Conservation (phyloP, 2,797 vertebrate genomes). For the Amblyopsis hoosieri region DNA sequence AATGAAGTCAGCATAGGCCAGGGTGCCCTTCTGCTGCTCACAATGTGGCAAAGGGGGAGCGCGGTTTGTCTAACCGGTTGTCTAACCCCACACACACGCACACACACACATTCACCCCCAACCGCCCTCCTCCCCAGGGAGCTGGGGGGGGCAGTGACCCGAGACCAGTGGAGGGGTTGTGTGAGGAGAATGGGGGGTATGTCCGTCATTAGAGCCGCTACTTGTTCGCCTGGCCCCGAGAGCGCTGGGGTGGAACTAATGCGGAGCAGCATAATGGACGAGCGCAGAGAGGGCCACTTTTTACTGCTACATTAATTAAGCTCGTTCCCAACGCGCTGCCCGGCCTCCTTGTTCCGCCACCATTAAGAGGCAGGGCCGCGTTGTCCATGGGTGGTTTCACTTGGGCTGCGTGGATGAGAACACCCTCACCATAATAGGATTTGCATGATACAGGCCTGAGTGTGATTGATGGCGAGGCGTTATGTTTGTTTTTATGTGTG, state of each 20-base stretch:
- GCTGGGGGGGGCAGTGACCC: constrained; percentile 76
- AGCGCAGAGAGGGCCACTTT: constrained; percentile 79
- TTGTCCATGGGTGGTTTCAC: constrained; percentile 49
- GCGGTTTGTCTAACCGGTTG: constrained; percentile 82
- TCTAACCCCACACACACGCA: no score
- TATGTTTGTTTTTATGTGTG: no score
- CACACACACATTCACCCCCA: constrained; percentile 26
- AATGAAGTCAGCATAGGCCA: constrained; percentile 83
- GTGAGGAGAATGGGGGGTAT: constrained; percentile 43
- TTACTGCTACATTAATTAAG: constrained; percentile 91
- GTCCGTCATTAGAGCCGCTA: constrained; percentile 79
- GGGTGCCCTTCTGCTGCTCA: constrained; percentile 53
- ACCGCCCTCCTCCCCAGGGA: constrained; percentile 37
- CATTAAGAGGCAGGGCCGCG: constrained; percentile 46
- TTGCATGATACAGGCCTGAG: constrained; percentile 27
- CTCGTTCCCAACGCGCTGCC: constrained; percentile 72
- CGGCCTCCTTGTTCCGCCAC: constrained; percentile 46
- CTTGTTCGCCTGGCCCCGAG: constrained; percentile 72
- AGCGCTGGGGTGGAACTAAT: constrained; percentile 82
- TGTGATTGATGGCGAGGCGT: constrained; percentile 57
- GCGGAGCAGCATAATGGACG: constrained; percentile 73
- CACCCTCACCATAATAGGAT: constrained; percentile 37
- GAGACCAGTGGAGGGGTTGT: constrained; percentile 56
- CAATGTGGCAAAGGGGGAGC: constrained; percentile 73
- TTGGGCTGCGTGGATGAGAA: constrained; percentile 27